Evolutionary conservation across 2,113 vertebrate species (phyloP).

Genomic region (Trogon surrucura): DNA sequence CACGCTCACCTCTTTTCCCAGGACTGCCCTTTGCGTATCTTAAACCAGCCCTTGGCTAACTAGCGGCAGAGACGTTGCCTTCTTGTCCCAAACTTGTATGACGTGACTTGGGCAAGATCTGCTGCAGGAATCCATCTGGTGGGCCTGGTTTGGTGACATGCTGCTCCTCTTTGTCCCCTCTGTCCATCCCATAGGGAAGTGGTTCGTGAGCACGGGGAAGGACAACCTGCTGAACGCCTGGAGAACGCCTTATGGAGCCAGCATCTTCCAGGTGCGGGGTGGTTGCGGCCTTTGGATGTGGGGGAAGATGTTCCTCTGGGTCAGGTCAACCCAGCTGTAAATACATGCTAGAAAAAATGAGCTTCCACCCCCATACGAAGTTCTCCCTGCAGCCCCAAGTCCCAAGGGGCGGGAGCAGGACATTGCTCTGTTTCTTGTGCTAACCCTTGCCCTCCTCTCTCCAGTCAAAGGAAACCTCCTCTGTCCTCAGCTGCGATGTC

Average conservation of each 20-base stretch:
- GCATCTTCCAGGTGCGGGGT: conserved; percentile 83
- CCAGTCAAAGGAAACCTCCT: conserved; percentile 96
- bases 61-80: not conserved
- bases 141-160: not conserved
- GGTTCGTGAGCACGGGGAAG: too few species aligned
- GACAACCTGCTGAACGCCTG: too few species aligned
- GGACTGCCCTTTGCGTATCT: not conserved
- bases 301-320: accelerated
- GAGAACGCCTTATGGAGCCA: conserved; percentile 3
- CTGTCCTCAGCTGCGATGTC: conserved; percentile 96
- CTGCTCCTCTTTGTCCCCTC: not conserved
- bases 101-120: not conserved
- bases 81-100: not conserved
- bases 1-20: not conserved
- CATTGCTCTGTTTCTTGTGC: not conserved
- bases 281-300: accelerated
- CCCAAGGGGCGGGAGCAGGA: accelerated
- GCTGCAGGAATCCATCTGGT: not conserved
- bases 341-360: accelerated
- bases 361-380: not conserved
- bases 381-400: not conserved
- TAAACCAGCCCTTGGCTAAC: not conserved
- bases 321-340: not conserved
- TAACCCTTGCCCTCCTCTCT: not conserved
- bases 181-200: conserved; percentile 61